phyloP scores from a whole-genome alignment of 1,140 invertebrate genomes.

The Paraescarpia echinospica region DNA sequence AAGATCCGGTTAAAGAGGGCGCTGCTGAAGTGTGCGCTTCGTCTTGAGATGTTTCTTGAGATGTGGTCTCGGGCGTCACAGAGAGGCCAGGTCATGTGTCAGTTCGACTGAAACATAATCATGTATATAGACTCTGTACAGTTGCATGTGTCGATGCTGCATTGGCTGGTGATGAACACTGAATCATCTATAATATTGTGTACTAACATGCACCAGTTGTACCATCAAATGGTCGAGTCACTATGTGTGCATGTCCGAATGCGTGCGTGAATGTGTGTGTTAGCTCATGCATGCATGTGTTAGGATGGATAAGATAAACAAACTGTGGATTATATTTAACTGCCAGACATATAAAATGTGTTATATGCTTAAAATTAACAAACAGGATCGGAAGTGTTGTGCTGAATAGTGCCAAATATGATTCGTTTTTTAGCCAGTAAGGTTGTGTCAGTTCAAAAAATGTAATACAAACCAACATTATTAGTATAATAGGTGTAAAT shows the following conservation, averaged over 20 bases:
- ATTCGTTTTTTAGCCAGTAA: background rate
- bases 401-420: background rate
- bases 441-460: too few relatives aligned
- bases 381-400: background rate
- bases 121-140: background rate
- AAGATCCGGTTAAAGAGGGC: slow-evolving; percentile 13
- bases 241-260: background rate
- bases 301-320: background rate
- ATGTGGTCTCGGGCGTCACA: background rate
- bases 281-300: background rate
- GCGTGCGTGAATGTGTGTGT: background rate
- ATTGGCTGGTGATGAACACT: background rate
- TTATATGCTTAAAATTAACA: background rate
- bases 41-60: background rate
- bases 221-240: background rate
- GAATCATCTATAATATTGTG: background rate
- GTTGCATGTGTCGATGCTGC: background rate
- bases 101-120: slow-evolving; percentile 4
- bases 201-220: background rate
- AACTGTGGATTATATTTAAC: background rate
- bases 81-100: background rate
- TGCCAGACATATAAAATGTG: background rate
- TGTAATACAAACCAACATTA: background rate
- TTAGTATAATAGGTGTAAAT: background rate
- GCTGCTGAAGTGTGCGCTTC: slow-evolving; percentile 16